phyloP scores from a whole-genome alignment of 2,797 vertebrate genomes.

The Phalloptychus januarius region DNA sequence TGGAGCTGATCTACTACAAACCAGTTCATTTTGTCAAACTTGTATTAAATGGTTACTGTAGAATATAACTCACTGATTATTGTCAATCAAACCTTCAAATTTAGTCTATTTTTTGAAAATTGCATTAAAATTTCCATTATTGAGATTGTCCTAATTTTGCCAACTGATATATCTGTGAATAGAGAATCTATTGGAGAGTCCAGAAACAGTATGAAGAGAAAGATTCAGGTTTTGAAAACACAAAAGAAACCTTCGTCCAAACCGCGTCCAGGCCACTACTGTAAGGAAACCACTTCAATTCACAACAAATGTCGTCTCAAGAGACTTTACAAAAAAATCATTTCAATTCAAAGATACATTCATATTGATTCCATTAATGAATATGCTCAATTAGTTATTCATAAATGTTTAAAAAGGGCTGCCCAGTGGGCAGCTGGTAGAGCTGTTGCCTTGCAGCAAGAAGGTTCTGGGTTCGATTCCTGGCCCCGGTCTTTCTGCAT shows the following conservation, averaged over 20 bases:
- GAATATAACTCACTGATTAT: neutral
- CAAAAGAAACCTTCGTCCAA: neutral
- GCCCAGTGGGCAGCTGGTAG: too few relatives aligned
- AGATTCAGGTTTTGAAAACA: neutral
- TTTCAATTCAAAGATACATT: too few relatives aligned
- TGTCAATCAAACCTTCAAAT: neutral
- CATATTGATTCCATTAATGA: too few relatives aligned
- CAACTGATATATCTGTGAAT: neutral
- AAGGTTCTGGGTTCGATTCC: too few relatives aligned
- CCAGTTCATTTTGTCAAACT: neutral
- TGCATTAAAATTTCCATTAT: too few relatives aligned
- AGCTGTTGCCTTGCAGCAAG: too few relatives aligned
- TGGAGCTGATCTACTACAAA: neutral
- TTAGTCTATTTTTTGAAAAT: neutral
- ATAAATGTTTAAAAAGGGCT: too few relatives aligned
- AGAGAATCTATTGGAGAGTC: neutral
- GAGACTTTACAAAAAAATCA: too few relatives aligned
- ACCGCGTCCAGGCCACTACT: neutral
- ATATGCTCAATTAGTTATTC: too few relatives aligned
- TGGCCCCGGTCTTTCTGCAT: too few relatives aligned
- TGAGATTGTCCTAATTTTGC: neutral
- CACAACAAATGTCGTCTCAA: too few relatives aligned
- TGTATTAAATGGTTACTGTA: neutral
- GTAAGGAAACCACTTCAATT: neutral
- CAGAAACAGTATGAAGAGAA: neutral